Evolutionary conservation across 2,888 invertebrate species (phyloP), one percentile per base, ranked within the genome.

Genomic region (Tholera decimalis): DNA sequence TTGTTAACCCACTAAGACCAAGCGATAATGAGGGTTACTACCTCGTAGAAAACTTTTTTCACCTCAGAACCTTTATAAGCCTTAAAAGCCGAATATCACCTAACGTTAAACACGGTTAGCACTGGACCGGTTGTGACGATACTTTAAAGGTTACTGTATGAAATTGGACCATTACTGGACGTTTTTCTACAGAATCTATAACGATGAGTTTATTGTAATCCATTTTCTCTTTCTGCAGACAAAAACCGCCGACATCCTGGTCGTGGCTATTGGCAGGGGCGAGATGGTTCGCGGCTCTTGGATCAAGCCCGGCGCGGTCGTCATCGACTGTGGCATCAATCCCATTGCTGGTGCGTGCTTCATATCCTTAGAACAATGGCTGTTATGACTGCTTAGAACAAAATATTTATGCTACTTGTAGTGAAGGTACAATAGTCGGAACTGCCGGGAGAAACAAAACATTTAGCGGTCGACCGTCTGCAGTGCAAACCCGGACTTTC

Each of bases 271-370:
- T 84, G 99, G 99, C 0, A 96, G 97, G 82, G 96, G 99, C 1
- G 97, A 99, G 92, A 96, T 99, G 95, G 98, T 99, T 2, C 98
- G 98, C 89, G 98, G 98, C 0, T 98, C 98, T 73, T 99, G 99
- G 99, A 97, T 99, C 80, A 99, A 99, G 92, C 98, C 98, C 0
- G 99, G 99, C 5, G 99, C 99, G 18, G 97, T 99, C 13, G 99
- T 99, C 43, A 99, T 99, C 84, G 99, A 99, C 92, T 99, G 99
- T 92, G 99, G 99, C 47, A 99, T 99, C 82, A 99, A 99, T 94
- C 96, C 98, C 4, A 97, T 99, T 82, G 96, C 98, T 93, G 99
- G 98, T 98, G 92, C 60, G 61, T 56, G 33, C 39, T 59, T 18
- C 26, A 46, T 28, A 20, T 20, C 30, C 33, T 9, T 61, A 51